Evolutionary conservation across 1,140 invertebrate species (phyloP), one percentile per base, ranked within the genome.

Genomic region (Bombus waltoni): DNA sequence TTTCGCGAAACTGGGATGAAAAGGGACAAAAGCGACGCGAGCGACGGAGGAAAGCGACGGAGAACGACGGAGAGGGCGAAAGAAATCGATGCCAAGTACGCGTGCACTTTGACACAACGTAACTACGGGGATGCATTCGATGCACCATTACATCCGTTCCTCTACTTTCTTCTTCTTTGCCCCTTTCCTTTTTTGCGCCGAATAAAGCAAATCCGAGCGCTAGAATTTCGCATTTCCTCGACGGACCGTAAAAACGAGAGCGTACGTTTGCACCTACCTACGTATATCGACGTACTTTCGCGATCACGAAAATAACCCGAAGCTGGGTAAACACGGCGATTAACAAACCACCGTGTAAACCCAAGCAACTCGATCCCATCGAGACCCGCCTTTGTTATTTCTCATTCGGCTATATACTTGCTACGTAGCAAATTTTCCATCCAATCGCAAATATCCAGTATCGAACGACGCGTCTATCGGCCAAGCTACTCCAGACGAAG

Each of bases 31-130:
- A 77, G 79, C 72, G 44, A n/a, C 35, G 79, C 35, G 79, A 59
- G 74, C 25, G 73, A 59, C 13, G 22, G 40, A 42, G 82, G 4
- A 57, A 57, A 76, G n/a, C 6, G 72, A 28, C 71, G 8, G 2
- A 18, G 74, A 44, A 13, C 1, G 32, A 44, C 25, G 18, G 40
- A 71, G 40, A 59, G 72, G 28, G 53, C 38, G 40, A 81, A 44
- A 73, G 42, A 81, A 73, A 80, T 80, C 85, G 68, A 90, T 87
- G 68, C 32, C 40, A 42, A 76, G 82, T 85, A 85, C 86, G 75
- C 86, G 86, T 76, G 77, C 71, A 87, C 86, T 71, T 80, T 75
- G 86, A 80, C 71, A 77, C 71, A 77, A 74, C 79, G 70, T 68
- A n/a, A 87, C 40, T 57, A 40, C 32, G 57, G 57, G 62, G 65